These are phyloP conservation scores for Psephotus haematonotus DNA, from an alignment of 2,113 vertebrate genomes.

Conservation along the genomic window DNA sequence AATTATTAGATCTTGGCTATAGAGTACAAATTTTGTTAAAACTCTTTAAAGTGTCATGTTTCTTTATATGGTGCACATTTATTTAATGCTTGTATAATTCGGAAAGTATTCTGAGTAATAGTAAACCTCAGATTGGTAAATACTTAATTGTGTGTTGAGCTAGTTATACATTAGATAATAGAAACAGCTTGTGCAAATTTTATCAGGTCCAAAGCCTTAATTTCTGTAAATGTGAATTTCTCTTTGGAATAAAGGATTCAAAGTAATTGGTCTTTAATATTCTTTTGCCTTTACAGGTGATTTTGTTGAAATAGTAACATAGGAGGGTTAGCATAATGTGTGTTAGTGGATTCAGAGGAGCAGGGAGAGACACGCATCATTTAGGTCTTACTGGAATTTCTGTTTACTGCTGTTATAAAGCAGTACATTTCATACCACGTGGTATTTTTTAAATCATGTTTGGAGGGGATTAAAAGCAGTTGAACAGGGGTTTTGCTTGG, in stretches of 20 bases:
- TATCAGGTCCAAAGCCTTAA: background rate
- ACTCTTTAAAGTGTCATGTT: background rate
- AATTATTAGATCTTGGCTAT: background rate
- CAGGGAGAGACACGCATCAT: background rate
- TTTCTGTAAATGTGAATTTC: background rate
- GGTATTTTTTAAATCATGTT: background rate
- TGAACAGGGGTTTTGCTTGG: background rate
- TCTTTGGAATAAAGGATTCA: background rate
- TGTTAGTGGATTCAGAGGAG: constrained; percentile 16
- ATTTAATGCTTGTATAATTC: background rate
- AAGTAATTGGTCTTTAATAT: background rate
- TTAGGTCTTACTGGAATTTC: background rate
- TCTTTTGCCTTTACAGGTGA: constrained; percentile 8
- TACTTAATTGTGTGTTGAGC: background rate
- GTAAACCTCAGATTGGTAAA: background rate
- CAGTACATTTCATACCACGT: background rate
- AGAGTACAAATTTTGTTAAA: background rate
- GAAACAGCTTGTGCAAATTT: background rate
- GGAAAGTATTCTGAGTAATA: background rate
- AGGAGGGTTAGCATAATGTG: background rate
- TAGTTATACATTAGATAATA: background rate
- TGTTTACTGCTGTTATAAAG: constrained; percentile 1
- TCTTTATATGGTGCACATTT: background rate
- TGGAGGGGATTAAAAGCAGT: background rate
- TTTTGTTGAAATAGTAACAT: constrained; percentile 7